Evolutionary conservation across 2,113 vertebrate species (phyloP).

Genomic region (Zosterops lateralis): DNA sequence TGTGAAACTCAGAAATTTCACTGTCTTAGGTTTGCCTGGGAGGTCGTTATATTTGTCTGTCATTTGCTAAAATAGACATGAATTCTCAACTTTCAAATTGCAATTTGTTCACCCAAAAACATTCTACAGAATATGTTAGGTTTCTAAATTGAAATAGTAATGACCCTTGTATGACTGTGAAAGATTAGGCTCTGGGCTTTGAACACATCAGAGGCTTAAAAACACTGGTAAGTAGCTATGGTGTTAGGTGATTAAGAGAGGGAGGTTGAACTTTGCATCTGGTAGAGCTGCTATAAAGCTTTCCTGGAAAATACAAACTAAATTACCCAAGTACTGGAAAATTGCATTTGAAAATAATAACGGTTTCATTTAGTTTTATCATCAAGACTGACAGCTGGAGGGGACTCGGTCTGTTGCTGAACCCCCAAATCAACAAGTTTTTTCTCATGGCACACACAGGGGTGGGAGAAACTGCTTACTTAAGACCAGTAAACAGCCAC

Average conservation of each 20-base stretch:
- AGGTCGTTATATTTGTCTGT: not conserved
- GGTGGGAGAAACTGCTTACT: constrained; percentile 13
- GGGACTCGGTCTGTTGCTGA: not conserved
- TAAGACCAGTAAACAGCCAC: constrained; percentile 16
- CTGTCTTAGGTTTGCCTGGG: constrained; percentile 36
- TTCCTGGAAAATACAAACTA: constrained; percentile 47
- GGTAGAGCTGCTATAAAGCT: not conserved
- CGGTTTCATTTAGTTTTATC: not conserved
- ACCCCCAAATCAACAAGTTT: constrained; percentile 49
- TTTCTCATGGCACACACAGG: not conserved
- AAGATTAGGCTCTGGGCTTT: not conserved
- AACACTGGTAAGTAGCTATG: not conserved
- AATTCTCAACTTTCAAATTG: constrained; percentile 16
- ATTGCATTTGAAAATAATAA: constrained; percentile 25
- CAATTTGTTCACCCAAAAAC: constrained; percentile 18
- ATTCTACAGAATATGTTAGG: not conserved
- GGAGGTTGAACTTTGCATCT: constrained; percentile 22
- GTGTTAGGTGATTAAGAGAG: not conserved
- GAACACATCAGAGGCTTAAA: constrained; percentile 4
- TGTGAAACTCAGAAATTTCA: constrained; percentile 21
- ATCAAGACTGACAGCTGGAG: constrained; percentile 31
- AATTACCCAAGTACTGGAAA: constrained; percentile 27
- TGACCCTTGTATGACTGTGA: not conserved
- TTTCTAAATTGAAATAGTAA: constrained; percentile 10
- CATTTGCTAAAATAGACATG: constrained; percentile 1